Percentiles rank a stretch among this genome's conserved stretches.
phyloP scores from a whole-genome alignment of 2,888 invertebrate genomes.

The Hirtodrosophila confusa region DNA sequence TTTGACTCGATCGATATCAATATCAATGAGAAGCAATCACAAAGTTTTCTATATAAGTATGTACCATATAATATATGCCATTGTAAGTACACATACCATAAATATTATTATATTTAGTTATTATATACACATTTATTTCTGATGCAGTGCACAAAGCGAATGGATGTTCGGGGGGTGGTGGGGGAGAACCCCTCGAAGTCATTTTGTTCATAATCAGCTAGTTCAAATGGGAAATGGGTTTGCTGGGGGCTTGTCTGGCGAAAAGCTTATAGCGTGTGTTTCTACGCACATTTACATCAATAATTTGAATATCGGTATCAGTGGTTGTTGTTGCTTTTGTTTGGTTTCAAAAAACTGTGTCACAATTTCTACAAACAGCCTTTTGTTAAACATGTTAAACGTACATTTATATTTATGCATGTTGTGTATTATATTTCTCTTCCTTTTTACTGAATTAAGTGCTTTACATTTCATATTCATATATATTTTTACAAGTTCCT shows the following conservation, averaged over 20 bases:
- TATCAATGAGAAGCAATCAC: conserved; percentile 75
- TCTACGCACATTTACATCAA: conserved; percentile 58
- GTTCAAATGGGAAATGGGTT: conserved; percentile 8
- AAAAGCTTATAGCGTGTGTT: conserved; percentile 31
- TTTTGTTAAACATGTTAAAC: conserved; percentile 82
- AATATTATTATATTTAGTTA: conserved; percentile 19
- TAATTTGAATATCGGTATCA: conserved; percentile 24
- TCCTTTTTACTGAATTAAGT: conserved; percentile 3
- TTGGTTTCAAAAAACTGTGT: conserved; percentile 68
- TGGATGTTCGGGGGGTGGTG: no score
- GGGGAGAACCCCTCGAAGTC: no score
- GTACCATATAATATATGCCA: conserved; percentile 12
- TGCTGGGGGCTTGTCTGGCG: conserved; percentile 8
- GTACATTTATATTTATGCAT: conserved; percentile 57
- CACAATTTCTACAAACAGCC: conserved; percentile 83
- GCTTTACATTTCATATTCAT: conserved; percentile 36
- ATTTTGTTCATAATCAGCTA: no score
- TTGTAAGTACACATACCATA: conserved; percentile 26
- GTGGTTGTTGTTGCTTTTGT: conserved; percentile 18
- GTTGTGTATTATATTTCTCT: conserved; percentile 25
- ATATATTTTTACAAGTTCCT: conserved; percentile 29
- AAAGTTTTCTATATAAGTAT: conserved; percentile 60
- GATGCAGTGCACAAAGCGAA: no score
- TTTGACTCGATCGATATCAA: conserved; percentile 42
- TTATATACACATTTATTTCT: conserved; percentile 1